These are phyloP conservation scores for Biston stratarius DNA, from an alignment of 2,888 invertebrate genomes.

Conservation along the genomic window DNA sequence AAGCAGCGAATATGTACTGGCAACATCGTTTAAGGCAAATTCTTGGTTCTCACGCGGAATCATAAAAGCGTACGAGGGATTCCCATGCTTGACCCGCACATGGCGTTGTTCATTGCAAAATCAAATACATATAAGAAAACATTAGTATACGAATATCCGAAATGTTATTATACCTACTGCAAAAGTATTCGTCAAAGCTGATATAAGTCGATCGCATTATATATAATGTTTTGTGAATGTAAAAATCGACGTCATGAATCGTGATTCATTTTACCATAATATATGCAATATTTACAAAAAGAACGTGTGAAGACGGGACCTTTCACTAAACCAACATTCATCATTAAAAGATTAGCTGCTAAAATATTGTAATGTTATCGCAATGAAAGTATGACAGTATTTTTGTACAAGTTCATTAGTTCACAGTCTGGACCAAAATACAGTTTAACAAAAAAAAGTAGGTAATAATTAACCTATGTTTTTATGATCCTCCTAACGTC, in stretches of 20 bases:
- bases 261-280: conserved; percentile 27
- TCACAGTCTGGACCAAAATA: neutral
- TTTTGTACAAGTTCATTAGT: neutral
- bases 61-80: conserved; percentile 60
- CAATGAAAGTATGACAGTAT: neutral
- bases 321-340: conserved; percentile 28
- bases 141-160: neutral
- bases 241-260: conserved; percentile 31
- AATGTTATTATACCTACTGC: conserved; percentile 2
- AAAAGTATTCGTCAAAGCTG: neutral
- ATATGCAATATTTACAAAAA: conserved; percentile 22
- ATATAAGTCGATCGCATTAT: conserved; percentile 9
- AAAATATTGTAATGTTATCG: conserved; percentile 1
- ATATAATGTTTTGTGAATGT: conserved; percentile 36
- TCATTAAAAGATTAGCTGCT: neutral
- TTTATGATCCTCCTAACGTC: no score
- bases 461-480: no score
- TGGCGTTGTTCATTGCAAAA: conserved; percentile 30
- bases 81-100: conserved; percentile 44
- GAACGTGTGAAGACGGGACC: conserved; percentile 28
- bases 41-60: conserved; percentile 77
- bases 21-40: conserved; percentile 60
- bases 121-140: conserved; percentile 9
- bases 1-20: conserved; percentile 30
- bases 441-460: no score